Base-by-base conservation (phyloP, 2,888 invertebrate species). In the Carabus problematicus region DNA sequence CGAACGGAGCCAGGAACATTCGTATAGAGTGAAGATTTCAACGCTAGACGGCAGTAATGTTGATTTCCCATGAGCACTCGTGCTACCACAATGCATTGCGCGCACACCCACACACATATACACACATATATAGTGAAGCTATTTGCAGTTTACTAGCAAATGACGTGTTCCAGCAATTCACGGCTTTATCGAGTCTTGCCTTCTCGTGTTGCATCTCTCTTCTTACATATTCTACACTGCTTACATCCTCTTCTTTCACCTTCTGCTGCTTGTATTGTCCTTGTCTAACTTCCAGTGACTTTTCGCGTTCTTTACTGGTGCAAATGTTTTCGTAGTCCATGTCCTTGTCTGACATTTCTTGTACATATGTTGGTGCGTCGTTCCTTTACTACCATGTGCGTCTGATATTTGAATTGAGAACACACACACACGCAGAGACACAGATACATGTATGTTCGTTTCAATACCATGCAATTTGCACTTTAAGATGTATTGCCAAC, bases 11-110 rank as follows among this genome's bases (percentile, higher is more conserved):
- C 2, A 29, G 29, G 29, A 29, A 29, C 29, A 29, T 29, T 29
- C 29, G 29, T 29, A 45, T 12, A 52, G 29, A 41, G 49, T 56
- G 62, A 62, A 69, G 69, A 62, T 69, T 55, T 69, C 62, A 16
- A 16, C 61, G 69, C 69, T 52, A 69, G 72, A 73, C 73, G 72
- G 73, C 71, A 72, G 73, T 73, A 72, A 72, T 73, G 74, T 73
- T 77, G 77, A 77, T 77, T 77, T 77, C 77, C 77, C 77, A 73
- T 72, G 77, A 77, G 77, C 72, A 75, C 75, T 59, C 64, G 49
- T 66, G 72, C 67, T 69, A 75, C 75, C 76, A 76, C 76, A 76
- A 76, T 76, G 75, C 76, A 69, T 62, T 59, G 61, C 74, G 67
- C 72, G 71, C 72, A 70, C 73, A 72, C 74, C 70, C 72, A 39